These are phyloP conservation scores for Thinocorus orbignyianus DNA, from an alignment of 2,113 vertebrate species.

Conservation along the genomic window DNA sequence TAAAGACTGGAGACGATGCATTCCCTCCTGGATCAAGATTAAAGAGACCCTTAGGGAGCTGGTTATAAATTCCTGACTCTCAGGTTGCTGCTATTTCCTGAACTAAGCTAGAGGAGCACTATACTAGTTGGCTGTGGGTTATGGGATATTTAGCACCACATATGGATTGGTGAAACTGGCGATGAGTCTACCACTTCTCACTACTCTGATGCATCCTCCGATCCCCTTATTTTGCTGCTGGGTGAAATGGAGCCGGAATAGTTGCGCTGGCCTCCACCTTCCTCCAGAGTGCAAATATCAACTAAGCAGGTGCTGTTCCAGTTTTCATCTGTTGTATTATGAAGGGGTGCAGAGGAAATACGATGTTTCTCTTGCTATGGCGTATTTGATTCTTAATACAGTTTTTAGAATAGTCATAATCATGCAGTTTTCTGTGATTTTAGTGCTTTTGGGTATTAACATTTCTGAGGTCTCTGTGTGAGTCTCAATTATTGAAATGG, in stretches of 20 bases:
- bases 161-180: neutral
- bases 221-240: neutral
- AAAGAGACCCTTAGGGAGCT: slow-evolving; percentile 41
- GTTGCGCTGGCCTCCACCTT: neutral
- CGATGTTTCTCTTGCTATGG: neutral
- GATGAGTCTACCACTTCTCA: neutral
- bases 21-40: slow-evolving; percentile 64
- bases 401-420: neutral
- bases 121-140: neutral
- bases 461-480: slow-evolving; percentile 54
- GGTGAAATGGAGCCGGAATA: neutral
- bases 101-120: neutral
- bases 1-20: slow-evolving; percentile 29
- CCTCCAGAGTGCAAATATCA: neutral
- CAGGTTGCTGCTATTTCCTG: slow-evolving; percentile 60
- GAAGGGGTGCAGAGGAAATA: neutral
- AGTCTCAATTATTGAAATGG: slow-evolving; percentile 62
- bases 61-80: slow-evolving; percentile 57
- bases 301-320: neutral
- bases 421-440: neutral
- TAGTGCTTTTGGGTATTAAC: slow-evolving; percentile 57
- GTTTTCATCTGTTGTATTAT: neutral
- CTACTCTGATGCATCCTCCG: neutral
- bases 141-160: neutral
- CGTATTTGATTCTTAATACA: neutral